Evolutionary conservation across 1,140 invertebrate species (phyloP), one percentile per base, ranked within the genome.

Genomic region (Planococcus citri): DNA sequence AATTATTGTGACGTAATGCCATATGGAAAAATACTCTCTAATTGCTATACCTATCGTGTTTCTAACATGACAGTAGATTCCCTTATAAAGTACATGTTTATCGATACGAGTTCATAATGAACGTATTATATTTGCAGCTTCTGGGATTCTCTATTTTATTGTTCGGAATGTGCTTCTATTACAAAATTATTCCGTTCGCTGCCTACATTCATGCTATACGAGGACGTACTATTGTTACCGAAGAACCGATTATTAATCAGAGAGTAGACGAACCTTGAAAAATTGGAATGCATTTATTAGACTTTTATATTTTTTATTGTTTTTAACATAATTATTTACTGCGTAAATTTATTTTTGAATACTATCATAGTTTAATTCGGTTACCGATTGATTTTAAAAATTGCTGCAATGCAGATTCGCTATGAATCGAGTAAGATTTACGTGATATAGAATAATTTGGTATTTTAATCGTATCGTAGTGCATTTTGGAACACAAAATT

Each of bases 141-240:
- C 78, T 91, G 73, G 91, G 91, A 0, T 92, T 93, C 72, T 27
- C 82, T 0, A 75, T 90, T 6, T 78, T 94, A 4, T 77, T 93
- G 29, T 75, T 85, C 68, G 91, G 92, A 69, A 92, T 91, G 83
- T 85, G 83, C 72, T 75, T 85, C 17, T 94, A 94, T 76, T 91
- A 93, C 73, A 85, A 90, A 22, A 24, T 64, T 22, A 6, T 64
- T 22, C 60, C 60, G 3, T 14, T 17, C 10, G n/a, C n/a, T 20
- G 6, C 10, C 6, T 51, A 17, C 3, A 17, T 20, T 3, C 10
- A 51, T 20, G n/a, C 12, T 14, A 6, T 14, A 51, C 41, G 17
- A 51, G 12, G 29, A 33, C 41, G 41, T 17, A n/a, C 41, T 3
- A 33, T 12, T 33, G 6, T 14, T 37, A 9, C 41, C 3, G 41